These are phyloP conservation scores for Euplagia quadripunctaria DNA, from an alignment of 2,888 invertebrate species.

Conservation along the genomic window DNA sequence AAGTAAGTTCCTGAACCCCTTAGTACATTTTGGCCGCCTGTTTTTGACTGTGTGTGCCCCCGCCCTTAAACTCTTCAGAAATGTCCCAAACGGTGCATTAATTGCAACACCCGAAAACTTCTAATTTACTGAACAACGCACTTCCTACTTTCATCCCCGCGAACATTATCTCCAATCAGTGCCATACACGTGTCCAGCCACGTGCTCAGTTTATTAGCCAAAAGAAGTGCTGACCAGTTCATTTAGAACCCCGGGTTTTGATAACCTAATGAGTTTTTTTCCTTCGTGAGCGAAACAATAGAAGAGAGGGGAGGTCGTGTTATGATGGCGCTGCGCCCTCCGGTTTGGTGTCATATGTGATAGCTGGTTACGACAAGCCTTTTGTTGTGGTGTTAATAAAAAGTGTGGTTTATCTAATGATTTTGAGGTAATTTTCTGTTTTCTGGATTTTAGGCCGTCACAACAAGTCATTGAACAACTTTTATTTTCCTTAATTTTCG, in stretches of 20 bases:
- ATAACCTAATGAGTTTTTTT: conserved; percentile 38
- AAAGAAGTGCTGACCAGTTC: conserved; percentile 43
- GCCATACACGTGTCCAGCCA: conserved; percentile 55
- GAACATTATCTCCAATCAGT: conserved; percentile 56
- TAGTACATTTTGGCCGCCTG: too few species aligned
- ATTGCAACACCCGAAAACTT: conserved; percentile 24
- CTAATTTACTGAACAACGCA: conserved; percentile 29
- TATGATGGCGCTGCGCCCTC: conserved; percentile 39
- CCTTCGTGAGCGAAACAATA: conserved; percentile 32
- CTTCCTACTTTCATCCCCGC: conserved; percentile 29
- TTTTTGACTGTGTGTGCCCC: not conserved
- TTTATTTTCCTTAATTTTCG: not conserved
- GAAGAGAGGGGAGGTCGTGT: conserved; percentile 25
- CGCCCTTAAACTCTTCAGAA: not conserved
- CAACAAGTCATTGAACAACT: not conserved
- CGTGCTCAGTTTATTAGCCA: conserved; percentile 58
- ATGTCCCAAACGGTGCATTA: conserved; percentile 33
- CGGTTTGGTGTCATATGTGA: conserved; percentile 40
- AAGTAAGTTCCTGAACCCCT: not conserved
- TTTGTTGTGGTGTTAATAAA: conserved; percentile 40
- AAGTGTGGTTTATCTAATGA: conserved; percentile 35
- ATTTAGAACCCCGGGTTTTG: conserved; percentile 39
- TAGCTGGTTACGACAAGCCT: conserved; percentile 21
- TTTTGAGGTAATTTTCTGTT: conserved; percentile 22
- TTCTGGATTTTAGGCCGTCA: not conserved